These are phyloP conservation scores for Conistra vaccinii DNA, from an alignment of 2,888 invertebrate genomes.

Conservation along the genomic window DNA sequence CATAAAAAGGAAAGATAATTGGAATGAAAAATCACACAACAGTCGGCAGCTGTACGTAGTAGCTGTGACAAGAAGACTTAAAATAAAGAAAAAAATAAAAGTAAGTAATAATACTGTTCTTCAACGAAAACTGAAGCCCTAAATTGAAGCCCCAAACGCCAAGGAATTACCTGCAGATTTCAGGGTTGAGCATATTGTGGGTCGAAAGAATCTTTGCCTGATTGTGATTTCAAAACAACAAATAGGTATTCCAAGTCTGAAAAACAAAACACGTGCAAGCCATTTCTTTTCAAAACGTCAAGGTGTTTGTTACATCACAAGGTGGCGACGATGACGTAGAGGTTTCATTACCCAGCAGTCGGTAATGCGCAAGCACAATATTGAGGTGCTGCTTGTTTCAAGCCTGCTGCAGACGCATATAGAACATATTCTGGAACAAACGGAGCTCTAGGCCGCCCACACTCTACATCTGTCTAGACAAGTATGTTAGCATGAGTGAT, in stretches of 20 bases:
- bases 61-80: too few species aligned
- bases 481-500: conserved; percentile 42
- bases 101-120: neutral
- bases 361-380: conserved; percentile 52
- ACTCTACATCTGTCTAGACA: conserved; percentile 51
- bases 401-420: conserved; percentile 54
- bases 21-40: too few species aligned
- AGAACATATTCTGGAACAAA: conserved; percentile 55
- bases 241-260: neutral
- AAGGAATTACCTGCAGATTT: neutral
- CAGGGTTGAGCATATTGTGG: neutral
- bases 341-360: conserved; percentile 43
- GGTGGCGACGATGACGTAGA: conserved; percentile 4
- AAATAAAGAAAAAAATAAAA: too few species aligned
- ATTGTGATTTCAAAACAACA: neutral
- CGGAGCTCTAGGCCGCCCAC: conserved; percentile 23
- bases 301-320: conserved; percentile 28
- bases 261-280: neutral
- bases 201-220: neutral
- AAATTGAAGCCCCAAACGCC: too few species aligned
- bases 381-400: conserved; percentile 56
- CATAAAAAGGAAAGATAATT: too few species aligned
- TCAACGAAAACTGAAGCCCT: neutral
- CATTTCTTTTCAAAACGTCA: conserved; percentile 9
- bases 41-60: too few species aligned